These are phyloP conservation scores for Lutjanus campechanus DNA, from an alignment of 2,797 vertebrate genomes.

Conservation along the genomic window DNA sequence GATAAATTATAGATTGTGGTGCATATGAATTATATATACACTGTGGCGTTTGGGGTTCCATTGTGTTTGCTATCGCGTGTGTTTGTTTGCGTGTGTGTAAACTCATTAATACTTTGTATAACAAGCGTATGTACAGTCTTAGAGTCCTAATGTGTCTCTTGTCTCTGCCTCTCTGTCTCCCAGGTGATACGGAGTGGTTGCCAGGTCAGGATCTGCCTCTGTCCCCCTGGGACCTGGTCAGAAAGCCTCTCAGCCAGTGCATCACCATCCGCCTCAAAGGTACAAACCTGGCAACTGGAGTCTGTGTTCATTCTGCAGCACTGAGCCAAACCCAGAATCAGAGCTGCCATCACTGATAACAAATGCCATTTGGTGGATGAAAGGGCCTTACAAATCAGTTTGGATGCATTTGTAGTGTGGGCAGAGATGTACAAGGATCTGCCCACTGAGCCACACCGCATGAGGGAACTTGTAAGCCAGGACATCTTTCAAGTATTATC, in stretches of 20 bases:
- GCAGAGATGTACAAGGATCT: slow-evolving; percentile 26
- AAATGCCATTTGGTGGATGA: slow-evolving; percentile 53
- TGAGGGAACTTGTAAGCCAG: slow-evolving; percentile 9
- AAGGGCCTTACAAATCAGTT: slow-evolving; percentile 36
- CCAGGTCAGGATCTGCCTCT: slow-evolving; percentile 87
- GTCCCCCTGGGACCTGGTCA: slow-evolving; percentile 93
- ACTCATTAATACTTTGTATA: background rate
- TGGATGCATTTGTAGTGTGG: slow-evolving; percentile 36
- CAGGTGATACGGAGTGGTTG: slow-evolving; percentile 91
- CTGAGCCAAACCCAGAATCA: slow-evolving; percentile 26
- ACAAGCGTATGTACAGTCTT: background rate
- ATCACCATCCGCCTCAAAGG: slow-evolving; percentile 87
- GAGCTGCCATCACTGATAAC: slow-evolving; percentile 21
- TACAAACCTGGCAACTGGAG: slow-evolving; percentile 44
- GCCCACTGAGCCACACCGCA: slow-evolving; percentile 32
- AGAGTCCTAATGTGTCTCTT: background rate
- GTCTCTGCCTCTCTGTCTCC: slow-evolving; percentile 21
- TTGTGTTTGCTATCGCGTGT: background rate
- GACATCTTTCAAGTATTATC: background rate
- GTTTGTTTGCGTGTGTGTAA: background rate
- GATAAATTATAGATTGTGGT: slow-evolving; percentile 1
- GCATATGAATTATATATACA: slow-evolving; percentile 2
- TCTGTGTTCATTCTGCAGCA: background rate
- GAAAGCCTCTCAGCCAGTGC: slow-evolving; percentile 88
- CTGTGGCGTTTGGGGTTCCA: background rate